Evolutionary conservation across 2,113 vertebrate species (phyloP).

Genomic region (Arvicanthis niloticus): DNA sequence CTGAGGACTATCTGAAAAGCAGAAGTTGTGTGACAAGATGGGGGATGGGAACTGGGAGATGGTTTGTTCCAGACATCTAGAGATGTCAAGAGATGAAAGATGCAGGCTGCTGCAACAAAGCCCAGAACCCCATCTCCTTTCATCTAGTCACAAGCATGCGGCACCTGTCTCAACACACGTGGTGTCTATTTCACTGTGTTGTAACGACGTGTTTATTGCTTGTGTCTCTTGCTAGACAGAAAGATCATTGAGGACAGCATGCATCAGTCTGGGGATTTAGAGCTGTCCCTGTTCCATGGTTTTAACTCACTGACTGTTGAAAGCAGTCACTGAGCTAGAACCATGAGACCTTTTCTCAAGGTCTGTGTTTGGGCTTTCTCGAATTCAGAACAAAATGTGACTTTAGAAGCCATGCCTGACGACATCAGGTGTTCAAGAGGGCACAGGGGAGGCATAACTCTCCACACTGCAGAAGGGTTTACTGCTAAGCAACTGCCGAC

Average conservation of each 20-base stretch:
- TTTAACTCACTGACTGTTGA: not conserved
- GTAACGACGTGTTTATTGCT: not conserved
- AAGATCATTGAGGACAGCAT: conserved; percentile 15
- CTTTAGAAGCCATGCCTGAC: not conserved
- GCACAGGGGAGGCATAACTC: accelerated
- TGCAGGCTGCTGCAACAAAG: not conserved
- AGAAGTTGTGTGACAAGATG: not conserved
- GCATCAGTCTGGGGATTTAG: not conserved
- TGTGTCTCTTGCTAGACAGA: not conserved
- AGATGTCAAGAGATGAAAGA: not conserved
- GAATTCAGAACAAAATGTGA: not conserved
- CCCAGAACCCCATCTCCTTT: not conserved
- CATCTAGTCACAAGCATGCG: not conserved
- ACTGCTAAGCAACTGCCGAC: not conserved
- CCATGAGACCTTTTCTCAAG: no score
- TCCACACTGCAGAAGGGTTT: not conserved
- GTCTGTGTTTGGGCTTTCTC: not conserved
- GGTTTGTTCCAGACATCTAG: not conserved
- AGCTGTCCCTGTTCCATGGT: not conserved
- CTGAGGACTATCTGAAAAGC: not conserved
- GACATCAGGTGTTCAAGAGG: not conserved
- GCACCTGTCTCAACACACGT: not conserved
- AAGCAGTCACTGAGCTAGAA: not conserved
- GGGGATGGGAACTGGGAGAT: not conserved
- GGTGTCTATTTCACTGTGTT: not conserved